Conservation (phyloP, 2,797 vertebrate genomes). For the Emys orbicularis region DNA sequence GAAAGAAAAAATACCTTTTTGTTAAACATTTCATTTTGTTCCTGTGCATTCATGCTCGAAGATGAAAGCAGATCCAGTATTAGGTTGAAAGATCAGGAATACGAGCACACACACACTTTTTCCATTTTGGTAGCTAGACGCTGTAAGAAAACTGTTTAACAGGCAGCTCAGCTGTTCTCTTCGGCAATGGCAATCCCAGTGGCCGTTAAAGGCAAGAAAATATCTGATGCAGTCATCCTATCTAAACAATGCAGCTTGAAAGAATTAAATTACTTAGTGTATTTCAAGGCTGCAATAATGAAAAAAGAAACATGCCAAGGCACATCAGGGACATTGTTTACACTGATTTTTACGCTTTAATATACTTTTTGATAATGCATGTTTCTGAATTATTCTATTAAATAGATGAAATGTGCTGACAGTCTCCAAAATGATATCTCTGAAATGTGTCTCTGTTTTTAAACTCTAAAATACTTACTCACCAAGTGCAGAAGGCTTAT, state of each 20-base stretch:
- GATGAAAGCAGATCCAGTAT: background rate
- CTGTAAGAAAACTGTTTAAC: conserved; percentile 38
- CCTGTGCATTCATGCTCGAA: background rate
- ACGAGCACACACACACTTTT: background rate
- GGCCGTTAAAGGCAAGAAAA: conserved; percentile 13
- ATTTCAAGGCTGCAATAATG: conserved; percentile 25
- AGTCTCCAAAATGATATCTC: background rate
- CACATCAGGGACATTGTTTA: conserved; percentile 19
- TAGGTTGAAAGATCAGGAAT: background rate
- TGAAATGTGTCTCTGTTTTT: background rate
- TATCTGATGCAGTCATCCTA: conserved; percentile 52
- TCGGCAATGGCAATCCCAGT: conserved; percentile 41
- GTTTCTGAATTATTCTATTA: conserved; percentile 25
- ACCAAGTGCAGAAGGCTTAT: background rate
- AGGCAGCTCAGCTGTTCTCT: conserved; percentile 61
- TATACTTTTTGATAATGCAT: conserved; percentile 5
- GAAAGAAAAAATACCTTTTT: conserved; percentile 6
- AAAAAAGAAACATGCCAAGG: conserved; percentile 28
- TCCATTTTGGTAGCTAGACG: background rate
- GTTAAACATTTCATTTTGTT: background rate
- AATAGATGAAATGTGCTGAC: background rate
- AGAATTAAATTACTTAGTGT: conserved; percentile 49
- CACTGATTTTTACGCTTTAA: conserved; percentile 25
- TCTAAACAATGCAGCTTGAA: conserved; percentile 63
- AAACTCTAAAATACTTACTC: background rate